Evolutionary conservation across 2,113 vertebrate genomes (phyloP).

Genomic region (Limanda limanda): DNA sequence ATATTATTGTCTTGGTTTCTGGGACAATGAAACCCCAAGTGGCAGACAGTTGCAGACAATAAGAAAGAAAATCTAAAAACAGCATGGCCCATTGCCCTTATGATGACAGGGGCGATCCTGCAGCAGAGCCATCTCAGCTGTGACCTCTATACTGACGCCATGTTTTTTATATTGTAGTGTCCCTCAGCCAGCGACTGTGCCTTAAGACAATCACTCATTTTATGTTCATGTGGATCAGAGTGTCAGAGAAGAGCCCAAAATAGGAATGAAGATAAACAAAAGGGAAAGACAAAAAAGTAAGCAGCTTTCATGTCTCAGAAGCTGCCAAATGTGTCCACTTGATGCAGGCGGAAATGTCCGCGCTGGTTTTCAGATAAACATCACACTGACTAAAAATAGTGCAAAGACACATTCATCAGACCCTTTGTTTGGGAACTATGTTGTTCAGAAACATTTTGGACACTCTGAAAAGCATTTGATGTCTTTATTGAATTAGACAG

Average conservation of each 20-base stretch:
- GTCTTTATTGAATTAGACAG: too few relatives aligned
- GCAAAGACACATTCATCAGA: slow-evolving; percentile 5
- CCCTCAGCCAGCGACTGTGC: background rate
- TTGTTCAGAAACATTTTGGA: background rate
- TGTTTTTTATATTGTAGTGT: slow-evolving; percentile 1
- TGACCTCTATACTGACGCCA: background rate
- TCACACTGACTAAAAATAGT: slow-evolving; percentile 22
- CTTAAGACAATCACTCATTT: slow-evolving; percentile 1
- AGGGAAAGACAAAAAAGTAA: background rate
- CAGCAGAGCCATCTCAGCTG: background rate
- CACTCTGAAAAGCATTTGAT: background rate
- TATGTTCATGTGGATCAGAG: background rate
- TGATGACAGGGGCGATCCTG: slow-evolving; percentile 10
- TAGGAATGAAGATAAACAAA: background rate
- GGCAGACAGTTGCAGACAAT: slow-evolving; percentile 13
- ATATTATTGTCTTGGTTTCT: slow-evolving; percentile 19
- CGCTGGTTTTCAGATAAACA: slow-evolving; percentile 22
- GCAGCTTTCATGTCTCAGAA: slow-evolving; percentile 6
- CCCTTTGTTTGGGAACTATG: slow-evolving; percentile 6
- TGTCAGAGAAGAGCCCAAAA: slow-evolving; percentile 1
- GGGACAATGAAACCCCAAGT: slow-evolving; percentile 7
- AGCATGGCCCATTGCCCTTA: background rate
- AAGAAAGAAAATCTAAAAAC: slow-evolving; percentile 15
- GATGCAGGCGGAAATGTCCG: background rate
- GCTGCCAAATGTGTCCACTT: background rate